Evolutionary conservation across 2,797 vertebrate species (phyloP).

Genomic region (Esox masquinongy): DNA sequence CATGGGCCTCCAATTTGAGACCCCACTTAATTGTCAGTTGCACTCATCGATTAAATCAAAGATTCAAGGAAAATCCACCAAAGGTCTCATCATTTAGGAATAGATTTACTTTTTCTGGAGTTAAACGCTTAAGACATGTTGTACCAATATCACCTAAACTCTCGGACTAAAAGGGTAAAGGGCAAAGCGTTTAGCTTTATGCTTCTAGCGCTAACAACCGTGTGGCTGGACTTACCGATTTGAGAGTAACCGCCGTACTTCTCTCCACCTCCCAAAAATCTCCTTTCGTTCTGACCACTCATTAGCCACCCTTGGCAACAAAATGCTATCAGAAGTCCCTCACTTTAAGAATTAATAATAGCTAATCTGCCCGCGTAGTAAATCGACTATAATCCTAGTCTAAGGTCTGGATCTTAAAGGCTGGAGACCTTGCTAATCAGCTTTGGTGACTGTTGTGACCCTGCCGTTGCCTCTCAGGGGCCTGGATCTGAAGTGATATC

Average conservation of each 20-base stretch:
- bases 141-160: conserved; percentile 14
- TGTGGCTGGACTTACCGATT: conserved; percentile 65
- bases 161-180: conserved; percentile 13
- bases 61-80: background rate
- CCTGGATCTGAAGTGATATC: conserved; percentile 74
- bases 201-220: conserved; percentile 47
- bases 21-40: too few relatives aligned
- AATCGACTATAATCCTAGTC: conserved; percentile 66
- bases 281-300: conserved; percentile 39
- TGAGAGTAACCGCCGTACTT: conserved; percentile 25
- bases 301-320: conserved; percentile 71
- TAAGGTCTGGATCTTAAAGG: conserved; percentile 34
- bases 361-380: conserved; percentile 73
- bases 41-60: background rate
- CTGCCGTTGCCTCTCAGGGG: conserved; percentile 56
- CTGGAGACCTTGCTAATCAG: conserved; percentile 60
- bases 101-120: conserved; percentile 4
- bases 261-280: conserved; percentile 27
- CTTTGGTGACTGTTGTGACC: conserved; percentile 75
- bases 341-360: conserved; percentile 74
- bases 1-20: too few relatives aligned
- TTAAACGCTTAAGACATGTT: conserved; percentile 22
- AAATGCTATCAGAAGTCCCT: conserved; percentile 67
- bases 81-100: background rate
- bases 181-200: conserved; percentile 8